Percentiles rank a stretch among this genome's conserved stretches.
Conservation (phyloP, 2,888 invertebrate genomes). For the Pheosia gnoma region DNA sequence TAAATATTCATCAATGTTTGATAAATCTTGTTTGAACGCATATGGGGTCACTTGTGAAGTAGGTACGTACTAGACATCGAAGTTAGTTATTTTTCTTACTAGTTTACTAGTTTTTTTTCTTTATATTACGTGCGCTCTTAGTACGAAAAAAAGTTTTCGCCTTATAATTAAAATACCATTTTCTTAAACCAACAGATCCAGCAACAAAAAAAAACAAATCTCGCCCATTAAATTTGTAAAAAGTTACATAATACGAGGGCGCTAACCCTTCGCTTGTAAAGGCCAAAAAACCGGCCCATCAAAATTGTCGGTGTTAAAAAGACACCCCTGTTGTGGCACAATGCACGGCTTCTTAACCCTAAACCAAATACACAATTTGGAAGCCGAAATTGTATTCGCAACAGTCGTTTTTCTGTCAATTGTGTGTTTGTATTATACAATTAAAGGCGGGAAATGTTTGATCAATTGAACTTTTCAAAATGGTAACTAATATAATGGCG, state of each 20-base stretch:
- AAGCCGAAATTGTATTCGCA: constrained; percentile 75
- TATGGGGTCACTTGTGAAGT: constrained; percentile 27
- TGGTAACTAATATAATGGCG: constrained; percentile 31
- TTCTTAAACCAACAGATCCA: not conserved
- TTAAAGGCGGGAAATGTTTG: constrained; percentile 40
- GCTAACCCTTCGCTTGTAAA: constrained; percentile 68
- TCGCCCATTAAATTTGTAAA: constrained; percentile 25
- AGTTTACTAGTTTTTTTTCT: too few relatives aligned
- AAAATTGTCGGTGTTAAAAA: constrained; percentile 78
- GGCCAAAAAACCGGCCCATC: constrained; percentile 63
- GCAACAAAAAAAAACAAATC: constrained; percentile 20
- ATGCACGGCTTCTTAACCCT: constrained; percentile 79
- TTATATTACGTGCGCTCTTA: too few relatives aligned
- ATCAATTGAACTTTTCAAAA: constrained; percentile 42
- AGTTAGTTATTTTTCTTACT: too few relatives aligned
- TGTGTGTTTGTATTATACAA: constrained; percentile 50
- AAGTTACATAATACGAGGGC: constrained; percentile 40
- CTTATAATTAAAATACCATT: not conserved
- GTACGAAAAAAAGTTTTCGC: too few relatives aligned
- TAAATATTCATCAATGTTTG: constrained; percentile 51
- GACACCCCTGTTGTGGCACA: constrained; percentile 74
- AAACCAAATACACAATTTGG: constrained; percentile 73
- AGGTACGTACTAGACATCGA: constrained; percentile 5
- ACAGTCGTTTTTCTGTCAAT: constrained; percentile 63
- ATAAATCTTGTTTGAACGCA: constrained; percentile 41